Base-by-base conservation (phyloP, 2,797 vertebrate species). In the Stomatorhinus walkeri region DNA sequence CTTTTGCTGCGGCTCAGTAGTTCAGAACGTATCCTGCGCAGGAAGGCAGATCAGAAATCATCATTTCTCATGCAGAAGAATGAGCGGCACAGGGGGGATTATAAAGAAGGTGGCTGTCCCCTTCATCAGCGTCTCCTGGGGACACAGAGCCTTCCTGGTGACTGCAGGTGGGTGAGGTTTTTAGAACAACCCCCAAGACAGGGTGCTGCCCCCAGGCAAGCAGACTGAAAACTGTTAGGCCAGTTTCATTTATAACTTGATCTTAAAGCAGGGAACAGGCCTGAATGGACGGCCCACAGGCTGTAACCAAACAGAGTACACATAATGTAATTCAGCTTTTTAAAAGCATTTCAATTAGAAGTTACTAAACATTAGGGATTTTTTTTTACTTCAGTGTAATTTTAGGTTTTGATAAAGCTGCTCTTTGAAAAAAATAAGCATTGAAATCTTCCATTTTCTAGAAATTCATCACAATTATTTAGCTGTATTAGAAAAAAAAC, bases 1-100 rank as follows among this genome's bases (percentile, higher is more conserved):
- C 88, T 85, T 89, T 90, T 46, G 40, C 24, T 59, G 61, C 9
- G 51, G 51, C 59, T 36, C 88, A 87, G 68, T 76, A 56, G 59
- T 16, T 64, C 79, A 19, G 64, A 52, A 46, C 2, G 12, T 14
- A 52, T 76, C 32, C n/a, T 32, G 24, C 3, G 56, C 12, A 2
- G 28, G 7, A 16, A 59, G 14, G 56, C 22, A 68, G 49, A 89
- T 56, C 3, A 49, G 56, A n/a, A 40, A 64, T 14, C 52, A 2
- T 46, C 46, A 36, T 56, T 40, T 59, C 28, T 32, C 85, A 85
- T 16, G 14, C 32, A 10, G 51, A 4, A 87, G 52, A 52, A 19
- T 36, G 51, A 40, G 28, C 51, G 2, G 36, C 40, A 43, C 6
- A 16, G 14, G 52, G 7, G n/a, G 24, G 43, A 24, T 28, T 24